These are phyloP conservation scores for Barypeithes pellucidus DNA, from an alignment of 2,888 invertebrate species.

Conservation along the genomic window DNA sequence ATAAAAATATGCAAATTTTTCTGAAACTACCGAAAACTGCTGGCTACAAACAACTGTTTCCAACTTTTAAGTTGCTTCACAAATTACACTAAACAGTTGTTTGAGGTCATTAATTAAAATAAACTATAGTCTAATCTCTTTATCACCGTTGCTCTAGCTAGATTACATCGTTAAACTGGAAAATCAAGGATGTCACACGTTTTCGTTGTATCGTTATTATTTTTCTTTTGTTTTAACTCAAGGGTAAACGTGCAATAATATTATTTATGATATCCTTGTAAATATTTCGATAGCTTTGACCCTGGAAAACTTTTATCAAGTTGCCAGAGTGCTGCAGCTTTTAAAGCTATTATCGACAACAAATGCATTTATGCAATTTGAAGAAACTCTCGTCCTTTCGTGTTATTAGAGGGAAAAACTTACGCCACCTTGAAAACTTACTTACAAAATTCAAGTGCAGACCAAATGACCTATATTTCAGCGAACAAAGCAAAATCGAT, in stretches of 20 bases:
- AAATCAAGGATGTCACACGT: constrained; percentile 44
- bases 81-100: constrained; percentile 8
- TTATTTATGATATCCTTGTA: constrained; percentile 52
- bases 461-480: constrained; percentile 52
- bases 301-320: constrained; percentile 53
- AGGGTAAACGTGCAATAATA: constrained; percentile 48
- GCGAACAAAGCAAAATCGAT: constrained; percentile 53
- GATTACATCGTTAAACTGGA: constrained; percentile 7
- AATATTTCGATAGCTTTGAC: constrained; percentile 48
- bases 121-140: constrained; percentile 14
- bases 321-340: constrained; percentile 43
- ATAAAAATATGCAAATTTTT: too few species aligned
- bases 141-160: background rate
- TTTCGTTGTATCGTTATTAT: constrained; percentile 43
- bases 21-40: too few species aligned
- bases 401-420: constrained; percentile 28
- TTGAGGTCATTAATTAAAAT: constrained; percentile 1
- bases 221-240: constrained; percentile 45
- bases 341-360: constrained; percentile 50
- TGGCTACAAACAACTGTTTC: too few species aligned
- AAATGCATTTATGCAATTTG: constrained; percentile 54
- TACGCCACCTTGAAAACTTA: constrained; percentile 48
- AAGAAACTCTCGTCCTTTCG: constrained; percentile 44
- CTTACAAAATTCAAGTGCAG: constrained; percentile 48
- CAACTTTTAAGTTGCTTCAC: constrained; percentile 21